Evolutionary conservation across 2,113 vertebrate species (phyloP).

Genomic region (Crotalus horridus): DNA sequence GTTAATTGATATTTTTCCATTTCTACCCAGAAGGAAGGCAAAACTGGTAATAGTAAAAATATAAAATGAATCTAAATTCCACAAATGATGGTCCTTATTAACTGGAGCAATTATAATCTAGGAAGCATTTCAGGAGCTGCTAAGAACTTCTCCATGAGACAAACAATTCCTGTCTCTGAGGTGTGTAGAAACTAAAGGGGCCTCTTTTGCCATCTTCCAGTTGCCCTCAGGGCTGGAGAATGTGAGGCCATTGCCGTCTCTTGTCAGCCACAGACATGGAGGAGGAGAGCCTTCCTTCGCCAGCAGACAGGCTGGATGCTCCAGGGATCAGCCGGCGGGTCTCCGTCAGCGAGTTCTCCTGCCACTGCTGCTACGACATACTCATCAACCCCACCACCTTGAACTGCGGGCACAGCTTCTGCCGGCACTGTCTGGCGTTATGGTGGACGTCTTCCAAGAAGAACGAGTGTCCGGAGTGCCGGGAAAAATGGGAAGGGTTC

Average conservation of each 20-base stretch:
- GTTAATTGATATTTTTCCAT: neutral
- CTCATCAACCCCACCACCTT: conserved; percentile 90
- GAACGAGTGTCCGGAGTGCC: conserved; percentile 90
- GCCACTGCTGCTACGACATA: conserved; percentile 92
- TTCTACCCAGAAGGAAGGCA: neutral
- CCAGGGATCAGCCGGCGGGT: conserved; percentile 49
- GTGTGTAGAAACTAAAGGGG: neutral
- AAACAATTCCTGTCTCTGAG: neutral
- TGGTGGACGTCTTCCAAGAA: conserved; percentile 92
- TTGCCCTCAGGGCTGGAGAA: conserved; percentile 27
- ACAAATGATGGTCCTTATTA: neutral
- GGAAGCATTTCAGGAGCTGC: neutral
- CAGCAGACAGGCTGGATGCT: neutral
- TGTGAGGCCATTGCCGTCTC: neutral
- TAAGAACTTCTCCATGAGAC: neutral
- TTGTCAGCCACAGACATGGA: conserved; percentile 61
- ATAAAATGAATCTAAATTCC: neutral
- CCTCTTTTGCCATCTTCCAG: conserved; percentile 35
- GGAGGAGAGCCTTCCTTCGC: conserved; percentile 42
- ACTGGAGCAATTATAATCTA: neutral
- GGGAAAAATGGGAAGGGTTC: conserved; percentile 94
- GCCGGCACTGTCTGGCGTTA: conserved; percentile 88
- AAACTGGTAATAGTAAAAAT: neutral
- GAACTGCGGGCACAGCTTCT: conserved; percentile 95
- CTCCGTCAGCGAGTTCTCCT: conserved; percentile 83